Evolutionary conservation across 2,113 vertebrate species (phyloP), one percentile per base, ranked within the genome.

Genomic region (Globicephala melas): DNA sequence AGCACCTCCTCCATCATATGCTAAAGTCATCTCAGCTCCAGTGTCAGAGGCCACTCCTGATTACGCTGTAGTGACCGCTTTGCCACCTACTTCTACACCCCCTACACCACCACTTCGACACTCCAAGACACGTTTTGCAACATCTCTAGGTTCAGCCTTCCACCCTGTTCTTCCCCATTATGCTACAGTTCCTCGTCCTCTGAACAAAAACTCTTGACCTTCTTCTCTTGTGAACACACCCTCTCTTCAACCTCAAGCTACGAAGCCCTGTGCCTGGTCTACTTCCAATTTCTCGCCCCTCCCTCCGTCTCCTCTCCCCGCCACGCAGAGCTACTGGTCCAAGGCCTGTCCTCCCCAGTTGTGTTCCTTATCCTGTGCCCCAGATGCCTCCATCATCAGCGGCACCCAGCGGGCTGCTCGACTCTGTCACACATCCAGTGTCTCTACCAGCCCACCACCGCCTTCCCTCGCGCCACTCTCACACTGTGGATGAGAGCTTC

Each of bases 121-220:
- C 98, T 99, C 99, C 2, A 99, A 99, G 88, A 99, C 99, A 92
- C 99, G 99, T 97, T 99, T 99, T 95, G 99, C 99, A 98, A 99
- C 99, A 77, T 99, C 99, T 23, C 98, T 99, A 60, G 99, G 99
- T 97, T 99, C 99, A 65, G 99, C 99, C 98, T 99, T 99, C 98
- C 99, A 99, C 98, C 99, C 99, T 0, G 99, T 99, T 89, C 99
- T 99, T 97, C 99, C 99, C 96, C 99, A 99, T 98, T 99, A 99
- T 12, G 99, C 99, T 94, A 99, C 99, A 0, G 99, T 99, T 95
- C 99, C 99, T 62, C 98, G 99, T 96, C 99, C 99, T 5, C 98
- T 98, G 76, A 99, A 97, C 98, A 99, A 99, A 98, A 99, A 98
- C 92, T 98, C 99, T 92, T 98, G 98, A 67, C 99, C 99, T 71